These are phyloP conservation scores for Toxostoma redivivum DNA, from an alignment of 2,113 vertebrate genomes.

Conservation along the genomic window DNA sequence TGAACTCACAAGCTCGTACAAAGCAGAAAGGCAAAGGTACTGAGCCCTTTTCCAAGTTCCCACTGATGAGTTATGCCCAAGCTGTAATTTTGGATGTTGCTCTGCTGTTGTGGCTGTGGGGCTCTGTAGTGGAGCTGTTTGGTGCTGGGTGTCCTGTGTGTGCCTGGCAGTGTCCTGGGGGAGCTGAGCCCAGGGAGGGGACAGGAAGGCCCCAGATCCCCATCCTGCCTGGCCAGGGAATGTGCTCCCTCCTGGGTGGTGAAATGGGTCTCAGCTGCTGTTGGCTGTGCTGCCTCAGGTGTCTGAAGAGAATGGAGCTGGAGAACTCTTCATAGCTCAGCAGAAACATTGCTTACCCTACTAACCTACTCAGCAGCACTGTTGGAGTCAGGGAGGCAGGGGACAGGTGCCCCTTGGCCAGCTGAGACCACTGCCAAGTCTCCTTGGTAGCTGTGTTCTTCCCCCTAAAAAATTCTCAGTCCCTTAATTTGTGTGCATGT, in stretches of 20 bases:
- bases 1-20: slow-evolving; percentile 93
- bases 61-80: fast-evolving
- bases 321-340: not conserved
- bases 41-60: not conserved
- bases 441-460: not conserved
- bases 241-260: fast-evolving
- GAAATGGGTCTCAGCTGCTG: not conserved
- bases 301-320: not conserved
- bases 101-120: not conserved
- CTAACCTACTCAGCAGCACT: not conserved
- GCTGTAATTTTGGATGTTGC: not conserved
- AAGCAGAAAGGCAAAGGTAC: slow-evolving; percentile 92
- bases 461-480: not conserved
- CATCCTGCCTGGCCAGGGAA: not conserved
- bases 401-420: not conserved
- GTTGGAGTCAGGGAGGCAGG: not conserved
- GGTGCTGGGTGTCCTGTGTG: not conserved
- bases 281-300: not conserved
- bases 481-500: not conserved
- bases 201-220: not conserved
- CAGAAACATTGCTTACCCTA: not conserved
- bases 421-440: not conserved
- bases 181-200: not conserved
- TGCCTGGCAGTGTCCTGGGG: not conserved
- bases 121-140: not conserved